Conservation (phyloP, 2,113 vertebrate species). For the Recurvirostra avosetta region DNA sequence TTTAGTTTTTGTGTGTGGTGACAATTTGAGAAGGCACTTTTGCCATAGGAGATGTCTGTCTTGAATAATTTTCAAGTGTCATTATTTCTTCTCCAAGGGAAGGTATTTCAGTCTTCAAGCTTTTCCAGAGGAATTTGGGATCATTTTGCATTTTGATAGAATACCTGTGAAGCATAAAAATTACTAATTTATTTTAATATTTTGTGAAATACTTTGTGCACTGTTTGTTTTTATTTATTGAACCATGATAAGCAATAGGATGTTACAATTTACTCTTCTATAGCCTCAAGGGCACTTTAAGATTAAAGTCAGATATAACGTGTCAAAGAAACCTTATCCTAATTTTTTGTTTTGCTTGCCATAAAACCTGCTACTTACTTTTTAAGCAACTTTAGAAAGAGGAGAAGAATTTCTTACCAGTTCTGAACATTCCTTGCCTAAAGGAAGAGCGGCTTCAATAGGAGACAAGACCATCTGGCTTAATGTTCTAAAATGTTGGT, state of each 20-base stretch:
- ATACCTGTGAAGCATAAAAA: neutral
- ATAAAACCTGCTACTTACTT: neutral
- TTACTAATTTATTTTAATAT: neutral
- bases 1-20: neutral
- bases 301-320: neutral
- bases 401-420: neutral
- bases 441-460: neutral
- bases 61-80: neutral
- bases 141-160: neutral
- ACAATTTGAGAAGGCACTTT: neutral
- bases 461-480: neutral
- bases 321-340: neutral
- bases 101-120: neutral
- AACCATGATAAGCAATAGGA: neutral
- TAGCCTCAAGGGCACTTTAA: neutral
- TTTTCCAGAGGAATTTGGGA: neutral
- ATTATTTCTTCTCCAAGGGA: neutral
- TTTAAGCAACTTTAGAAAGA: neutral
- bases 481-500: constrained; percentile 15
- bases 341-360: neutral
- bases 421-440: neutral
- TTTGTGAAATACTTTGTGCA: neutral
- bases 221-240: neutral
- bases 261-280: neutral
- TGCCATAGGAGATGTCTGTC: neutral